Conservation (phyloP, 2,888 invertebrate species). For the Eupithecia abbreviata region DNA sequence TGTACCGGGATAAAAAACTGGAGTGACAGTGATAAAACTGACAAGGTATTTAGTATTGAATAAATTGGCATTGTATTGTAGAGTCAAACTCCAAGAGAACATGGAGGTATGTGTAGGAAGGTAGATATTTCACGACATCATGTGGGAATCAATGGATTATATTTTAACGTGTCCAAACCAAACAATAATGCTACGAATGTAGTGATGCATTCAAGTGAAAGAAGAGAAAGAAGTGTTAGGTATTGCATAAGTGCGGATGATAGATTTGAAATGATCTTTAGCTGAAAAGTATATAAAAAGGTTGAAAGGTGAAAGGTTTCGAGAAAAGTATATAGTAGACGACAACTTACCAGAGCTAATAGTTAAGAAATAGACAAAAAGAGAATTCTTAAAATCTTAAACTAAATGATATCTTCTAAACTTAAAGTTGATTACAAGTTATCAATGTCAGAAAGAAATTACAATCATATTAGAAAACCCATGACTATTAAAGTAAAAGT, state of each 20-base stretch:
- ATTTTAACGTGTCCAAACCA: not conserved
- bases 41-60: not conserved
- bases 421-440: constrained; percentile 3
- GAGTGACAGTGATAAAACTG: not conserved
- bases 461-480: constrained; percentile 27
- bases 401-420: not conserved
- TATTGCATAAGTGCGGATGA: not conserved
- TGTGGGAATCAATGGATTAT: not conserved
- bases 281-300: not conserved
- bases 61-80: not conserved
- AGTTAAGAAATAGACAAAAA: not conserved
- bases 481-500: constrained; percentile 17
- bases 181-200: not conserved
- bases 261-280: not conserved
- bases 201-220: not conserved
- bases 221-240: not conserved
- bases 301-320: too few species aligned
- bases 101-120: not conserved
- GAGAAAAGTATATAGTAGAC: too few species aligned
- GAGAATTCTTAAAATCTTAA: not conserved
- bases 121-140: not conserved
- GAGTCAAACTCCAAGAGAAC: not conserved
- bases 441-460: constrained; percentile 6
- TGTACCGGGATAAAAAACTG: constrained; percentile 8
- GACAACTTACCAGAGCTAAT: not conserved